Evolutionary conservation across 2,113 vertebrate species (phyloP).

Genomic region (Rhodinocichla rosea): DNA sequence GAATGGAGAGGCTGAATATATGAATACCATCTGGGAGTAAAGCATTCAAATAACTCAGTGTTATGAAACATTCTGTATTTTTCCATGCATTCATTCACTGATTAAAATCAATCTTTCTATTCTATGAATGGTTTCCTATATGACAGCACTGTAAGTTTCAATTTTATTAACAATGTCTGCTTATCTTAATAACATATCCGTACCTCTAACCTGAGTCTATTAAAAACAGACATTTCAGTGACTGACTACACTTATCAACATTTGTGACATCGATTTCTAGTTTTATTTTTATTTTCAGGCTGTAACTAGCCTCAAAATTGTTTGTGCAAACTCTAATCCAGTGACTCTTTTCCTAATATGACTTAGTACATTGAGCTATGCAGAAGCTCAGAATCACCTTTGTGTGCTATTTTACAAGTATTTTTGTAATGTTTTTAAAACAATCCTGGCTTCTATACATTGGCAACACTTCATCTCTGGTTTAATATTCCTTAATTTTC

Average conservation of each 20-base stretch:
- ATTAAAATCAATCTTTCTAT: conserved; percentile 41
- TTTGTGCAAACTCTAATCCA: background rate
- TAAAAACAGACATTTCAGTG: conserved; percentile 19
- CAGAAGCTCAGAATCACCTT: background rate
- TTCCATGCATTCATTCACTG: background rate
- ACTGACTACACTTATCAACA: conserved; percentile 5
- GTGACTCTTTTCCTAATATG: background rate
- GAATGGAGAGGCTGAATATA: background rate
- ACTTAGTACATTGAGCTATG: background rate
- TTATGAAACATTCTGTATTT: background rate
- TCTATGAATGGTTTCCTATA: conserved; percentile 26
- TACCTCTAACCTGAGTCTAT: background rate
- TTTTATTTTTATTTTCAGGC: background rate
- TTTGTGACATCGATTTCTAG: background rate
- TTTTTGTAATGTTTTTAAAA: background rate
- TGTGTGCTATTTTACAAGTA: background rate
- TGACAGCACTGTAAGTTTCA: conserved; percentile 25
- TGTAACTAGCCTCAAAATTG: background rate
- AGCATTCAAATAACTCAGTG: background rate
- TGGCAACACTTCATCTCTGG: background rate
- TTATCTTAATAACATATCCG: conserved; percentile 38
- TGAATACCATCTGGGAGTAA: background rate
- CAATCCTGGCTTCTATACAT: background rate
- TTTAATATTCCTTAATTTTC: background rate
- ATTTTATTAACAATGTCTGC: conserved; percentile 52